Evolutionary conservation across 1,140 invertebrate genomes (phyloP).

Genomic region (Hyphantria cunea): DNA sequence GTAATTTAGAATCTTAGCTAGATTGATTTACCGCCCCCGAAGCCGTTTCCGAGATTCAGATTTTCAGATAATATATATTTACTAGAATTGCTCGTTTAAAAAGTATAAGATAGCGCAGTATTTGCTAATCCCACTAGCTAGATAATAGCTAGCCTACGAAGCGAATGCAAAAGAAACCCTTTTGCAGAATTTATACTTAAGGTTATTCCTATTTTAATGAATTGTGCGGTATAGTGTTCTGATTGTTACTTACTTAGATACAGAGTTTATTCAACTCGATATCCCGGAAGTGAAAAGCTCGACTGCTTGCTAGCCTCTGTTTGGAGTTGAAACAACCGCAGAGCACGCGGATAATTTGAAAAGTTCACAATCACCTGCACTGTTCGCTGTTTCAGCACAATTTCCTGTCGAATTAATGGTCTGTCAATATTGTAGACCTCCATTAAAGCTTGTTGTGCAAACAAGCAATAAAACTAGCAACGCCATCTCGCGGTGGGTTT

Average conservation of each 20-base stretch:
- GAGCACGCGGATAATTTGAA: slow-evolving; percentile 76
- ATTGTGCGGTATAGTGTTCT: background rate
- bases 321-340: slow-evolving; percentile 68
- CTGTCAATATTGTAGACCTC: slow-evolving; percentile 80
- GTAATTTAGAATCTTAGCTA: too few relatives aligned
- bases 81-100: too few relatives aligned
- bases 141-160: too few relatives aligned
- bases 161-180: too few relatives aligned
- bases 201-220: too few relatives aligned
- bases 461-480: slow-evolving; percentile 69
- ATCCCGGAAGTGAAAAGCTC: slow-evolving; percentile 39
- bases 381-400: slow-evolving; percentile 74
- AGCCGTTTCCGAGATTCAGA: too few relatives aligned
- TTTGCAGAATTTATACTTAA: too few relatives aligned
- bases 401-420: slow-evolving; percentile 81
- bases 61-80: too few relatives aligned
- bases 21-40: too few relatives aligned
- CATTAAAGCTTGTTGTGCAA: slow-evolving; percentile 76
- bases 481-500: slow-evolving; percentile 69
- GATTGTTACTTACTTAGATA: slow-evolving; percentile 1
- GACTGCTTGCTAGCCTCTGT: slow-evolving; percentile 45
- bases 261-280: slow-evolving; percentile 48
- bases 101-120: too few relatives aligned
- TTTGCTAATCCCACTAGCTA: too few relatives aligned
- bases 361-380: slow-evolving; percentile 79